A percentile compares a stretch with the other conserved stretches of the same genome.
These are phyloP conservation scores for Lithosia quadra DNA, from an alignment of 2,888 invertebrate genomes.

Conservation along the genomic window DNA sequence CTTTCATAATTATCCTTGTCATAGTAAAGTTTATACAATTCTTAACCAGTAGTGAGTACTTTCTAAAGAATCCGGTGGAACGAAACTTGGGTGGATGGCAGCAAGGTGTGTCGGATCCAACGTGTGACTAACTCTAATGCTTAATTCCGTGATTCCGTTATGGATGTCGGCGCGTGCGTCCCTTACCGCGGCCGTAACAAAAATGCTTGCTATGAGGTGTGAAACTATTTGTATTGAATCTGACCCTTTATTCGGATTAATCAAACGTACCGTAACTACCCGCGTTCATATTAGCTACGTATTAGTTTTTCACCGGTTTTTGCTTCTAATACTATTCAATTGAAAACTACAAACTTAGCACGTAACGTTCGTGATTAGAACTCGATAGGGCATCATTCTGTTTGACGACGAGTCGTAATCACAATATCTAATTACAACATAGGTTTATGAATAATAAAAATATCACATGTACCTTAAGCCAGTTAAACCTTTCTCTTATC, in stretches of 20 bases:
- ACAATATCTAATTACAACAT: too few species aligned
- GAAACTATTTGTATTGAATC: slow-evolving; percentile 18
- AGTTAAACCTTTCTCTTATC: neutral
- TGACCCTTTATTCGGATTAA: too few species aligned
- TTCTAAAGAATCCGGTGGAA: slow-evolving; percentile 77
- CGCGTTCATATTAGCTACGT: too few species aligned
- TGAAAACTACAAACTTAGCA: too few species aligned
- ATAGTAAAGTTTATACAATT: slow-evolving; percentile 23
- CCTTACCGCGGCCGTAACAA: slow-evolving; percentile 29
- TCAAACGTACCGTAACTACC: too few species aligned
- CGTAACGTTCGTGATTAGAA: too few species aligned
- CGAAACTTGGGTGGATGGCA: slow-evolving; percentile 58
- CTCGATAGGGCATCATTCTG: too few species aligned
- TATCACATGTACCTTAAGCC: neutral
- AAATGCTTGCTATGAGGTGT: slow-evolving; percentile 40
- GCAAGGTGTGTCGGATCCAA: slow-evolving; percentile 56
- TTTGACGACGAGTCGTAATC: too few species aligned
- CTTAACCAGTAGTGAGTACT: slow-evolving; percentile 42
- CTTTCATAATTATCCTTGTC: slow-evolving; percentile 15
- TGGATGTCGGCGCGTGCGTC: slow-evolving; percentile 62
- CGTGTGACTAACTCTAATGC: slow-evolving; percentile 73
- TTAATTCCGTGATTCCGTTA: slow-evolving; percentile 76
- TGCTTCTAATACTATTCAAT: too few species aligned
- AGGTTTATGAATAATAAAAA: neutral
- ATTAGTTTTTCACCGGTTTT: too few species aligned